These are phyloP conservation scores for Ellobium chinense DNA, from an alignment of 2,888 invertebrate species.

Conservation along the genomic window DNA sequence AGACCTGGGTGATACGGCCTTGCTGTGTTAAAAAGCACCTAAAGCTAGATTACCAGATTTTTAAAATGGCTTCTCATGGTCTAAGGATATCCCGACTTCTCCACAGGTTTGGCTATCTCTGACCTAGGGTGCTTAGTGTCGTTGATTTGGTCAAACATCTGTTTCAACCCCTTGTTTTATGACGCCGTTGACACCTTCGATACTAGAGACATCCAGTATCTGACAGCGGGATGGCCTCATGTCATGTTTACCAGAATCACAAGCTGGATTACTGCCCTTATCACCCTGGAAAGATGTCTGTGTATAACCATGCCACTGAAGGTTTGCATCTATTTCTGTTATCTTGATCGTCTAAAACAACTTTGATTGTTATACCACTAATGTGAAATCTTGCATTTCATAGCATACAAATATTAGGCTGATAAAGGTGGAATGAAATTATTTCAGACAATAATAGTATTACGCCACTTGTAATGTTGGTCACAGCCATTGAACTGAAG, in stretches of 20 bases:
- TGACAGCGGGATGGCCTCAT: conserved; percentile 23
- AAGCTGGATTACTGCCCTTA: conserved; percentile 18
- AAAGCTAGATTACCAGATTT: not conserved
- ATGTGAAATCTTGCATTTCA: not conserved
- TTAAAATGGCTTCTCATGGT: not conserved
- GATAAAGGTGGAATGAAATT: not conserved
- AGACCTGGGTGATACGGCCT: no score
- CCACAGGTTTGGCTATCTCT: conserved; percentile 21
- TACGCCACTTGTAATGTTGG: no score
- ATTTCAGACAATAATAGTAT: not conserved
- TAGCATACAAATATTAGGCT: not conserved
- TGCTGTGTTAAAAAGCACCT: no score
- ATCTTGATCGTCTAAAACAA: no score
- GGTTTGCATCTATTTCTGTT: no score
- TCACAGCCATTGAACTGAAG: no score
- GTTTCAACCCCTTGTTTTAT: conserved; percentile 21
- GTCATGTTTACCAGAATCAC: conserved; percentile 15
- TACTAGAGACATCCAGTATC: conserved; percentile 15
- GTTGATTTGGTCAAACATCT: conserved; percentile 25
- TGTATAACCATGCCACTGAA: conserved; percentile 19
- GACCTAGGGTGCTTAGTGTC: conserved; percentile 10
- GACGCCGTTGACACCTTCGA: conserved; percentile 12
- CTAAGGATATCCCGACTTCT: not conserved
- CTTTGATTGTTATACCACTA: not conserved
- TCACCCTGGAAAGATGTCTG: conserved; percentile 24